Evolutionary conservation across 2,113 vertebrate species (phyloP), one percentile per base, ranked within the genome.

Genomic region (Coptodon rendalli): DNA sequence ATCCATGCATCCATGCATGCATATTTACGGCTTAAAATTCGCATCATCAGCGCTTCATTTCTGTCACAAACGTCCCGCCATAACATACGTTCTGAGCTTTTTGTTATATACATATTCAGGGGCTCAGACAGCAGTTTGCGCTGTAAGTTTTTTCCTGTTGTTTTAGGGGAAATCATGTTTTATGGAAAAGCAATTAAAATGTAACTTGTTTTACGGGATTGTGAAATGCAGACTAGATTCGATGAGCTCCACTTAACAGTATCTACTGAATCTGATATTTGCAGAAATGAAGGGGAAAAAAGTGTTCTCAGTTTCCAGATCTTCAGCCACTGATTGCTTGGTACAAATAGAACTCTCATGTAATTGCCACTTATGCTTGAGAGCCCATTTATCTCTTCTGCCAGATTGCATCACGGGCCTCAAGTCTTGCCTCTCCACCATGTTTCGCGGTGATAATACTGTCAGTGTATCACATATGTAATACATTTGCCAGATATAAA

Each of bases 321-420:
- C 29, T 91, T 83, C 84, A 86, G 45, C 54, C 10, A 3, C 59
- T 88, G 90, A 93, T 90, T 94, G 84, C 87, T 88, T 16, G 52
- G 85, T 76, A 61, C 90, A 90, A 88, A 87, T 48, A 93, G 85
- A 91, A 86, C 90, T 78, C 87, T 85, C 34, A 12, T 90, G 87
- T 94, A 93, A 94, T 93, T 92, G 88, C 87, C 91, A 93, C 93
- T 94, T 88, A 71, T 53, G 87, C 56, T 89, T 31, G 45, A 93
- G 87, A 90, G 88, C 81, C 71, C 86, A 86, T 94, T 92, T 91
- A 91, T 93, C 92, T 84, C 13, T 84, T 81, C 82, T 87, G 80
- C 80, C 66, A 56, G 38, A 71, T 89, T 87, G 87, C 80, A 22
- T 90, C 89, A 94, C 57, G 36, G 52, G 31, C 61, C 56, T 78